Evolutionary conservation across 2,113 vertebrate genomes (phyloP), one percentile per base, ranked within the genome.

Genomic region (Amblyopsis rosae): DNA sequence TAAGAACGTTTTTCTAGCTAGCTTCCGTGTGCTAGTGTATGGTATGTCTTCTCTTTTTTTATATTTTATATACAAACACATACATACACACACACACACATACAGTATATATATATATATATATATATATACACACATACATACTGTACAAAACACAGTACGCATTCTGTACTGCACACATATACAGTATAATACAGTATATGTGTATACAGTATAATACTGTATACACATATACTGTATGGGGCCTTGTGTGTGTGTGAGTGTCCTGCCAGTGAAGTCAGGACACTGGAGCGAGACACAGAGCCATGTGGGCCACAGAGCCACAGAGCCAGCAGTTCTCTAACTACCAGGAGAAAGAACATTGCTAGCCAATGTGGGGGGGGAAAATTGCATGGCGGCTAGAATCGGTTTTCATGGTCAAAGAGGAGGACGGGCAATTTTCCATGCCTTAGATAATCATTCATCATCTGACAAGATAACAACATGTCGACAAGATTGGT

Each of bases 391-490:
- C 75, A 82, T 65, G 81, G 50, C 71, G 80, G 81, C 73, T 70
- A 50, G 59, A 4, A 67, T 33, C 74, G 84, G 47, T 68, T 85
- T 86, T 83, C 71, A 12, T 68, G 67, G 70, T 65, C n/a, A 83
- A 85, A 81, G 62, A 67, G 77, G 72, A 73, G 77, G 69, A 87
- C 82, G 83, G n/a, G 69, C 75, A 64, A 85, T 77, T 79, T 81
- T 88, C 75, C 79, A 72, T 82, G 73, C 56, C 79, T 81, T 82
- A 74, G 72, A 76, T 75, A 61, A 75, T 86, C 65, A 81, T 83
- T 85, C 78, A 87, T 81, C 79, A 82, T 81, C 33, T 79, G 81
- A 85, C 86, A 78, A 67, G 81, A 87, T 82, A 86, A 87, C 82
- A 82, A 77, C 73, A 85, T 61, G 60, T 73, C 70, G 71, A 49